phyloP scores from a whole-genome alignment of 2,113 vertebrate genomes.

The Megatriorchis doriae region DNA sequence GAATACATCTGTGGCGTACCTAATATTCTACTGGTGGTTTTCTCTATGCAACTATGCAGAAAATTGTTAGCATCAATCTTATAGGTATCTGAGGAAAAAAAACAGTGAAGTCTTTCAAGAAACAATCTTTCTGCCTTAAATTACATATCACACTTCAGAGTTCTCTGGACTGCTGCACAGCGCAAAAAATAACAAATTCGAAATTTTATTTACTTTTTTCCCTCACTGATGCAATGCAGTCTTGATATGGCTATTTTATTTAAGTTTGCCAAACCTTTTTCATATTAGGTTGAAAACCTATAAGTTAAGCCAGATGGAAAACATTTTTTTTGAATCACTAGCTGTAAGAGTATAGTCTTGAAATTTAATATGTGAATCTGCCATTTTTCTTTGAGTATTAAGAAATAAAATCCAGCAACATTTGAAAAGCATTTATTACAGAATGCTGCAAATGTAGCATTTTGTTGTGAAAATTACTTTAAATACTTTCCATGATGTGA shows the following conservation, averaged over 20 bases:
- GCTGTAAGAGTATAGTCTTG: background rate
- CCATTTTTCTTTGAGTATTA: background rate
- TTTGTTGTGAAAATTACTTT: background rate
- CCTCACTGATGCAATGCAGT: background rate
- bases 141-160: background rate
- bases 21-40: background rate
- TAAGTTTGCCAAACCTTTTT: background rate
- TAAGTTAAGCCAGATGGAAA: background rate
- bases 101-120: background rate
- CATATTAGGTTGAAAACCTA: background rate
- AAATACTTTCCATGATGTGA: background rate
- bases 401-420: background rate
- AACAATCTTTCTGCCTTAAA: background rate
- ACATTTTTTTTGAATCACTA: background rate
- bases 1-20: background rate
- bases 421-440: background rate
- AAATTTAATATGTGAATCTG: background rate
- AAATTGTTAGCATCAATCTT: background rate
- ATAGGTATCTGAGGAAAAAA: background rate
- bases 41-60: background rate
- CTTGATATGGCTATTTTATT: background rate
- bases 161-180: background rate
- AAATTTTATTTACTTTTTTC: background rate
- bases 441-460: background rate
- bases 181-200: background rate